Evolutionary conservation across 2,888 invertebrate species (phyloP).

Genomic region (Conus canariensis): DNA sequence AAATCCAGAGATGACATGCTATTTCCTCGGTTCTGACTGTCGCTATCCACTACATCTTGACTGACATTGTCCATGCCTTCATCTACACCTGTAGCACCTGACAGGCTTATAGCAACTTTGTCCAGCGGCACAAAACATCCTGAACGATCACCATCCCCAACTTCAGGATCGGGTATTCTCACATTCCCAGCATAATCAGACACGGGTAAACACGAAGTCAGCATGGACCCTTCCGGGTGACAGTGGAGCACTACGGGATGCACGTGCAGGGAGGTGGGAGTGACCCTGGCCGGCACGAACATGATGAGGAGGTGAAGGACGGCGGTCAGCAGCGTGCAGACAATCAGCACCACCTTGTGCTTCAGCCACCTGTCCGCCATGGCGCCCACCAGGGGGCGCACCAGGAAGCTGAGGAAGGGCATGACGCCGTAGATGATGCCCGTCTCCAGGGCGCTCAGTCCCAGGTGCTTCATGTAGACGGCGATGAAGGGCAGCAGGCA

Average conservation of each 20-base stretch:
- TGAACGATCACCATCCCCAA: neutral
- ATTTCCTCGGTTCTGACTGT: too few relatives aligned
- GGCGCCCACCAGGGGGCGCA: slow-evolving; percentile 88
- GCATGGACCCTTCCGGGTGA: slow-evolving; percentile 62
- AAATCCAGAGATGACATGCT: neutral
- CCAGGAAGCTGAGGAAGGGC: slow-evolving; percentile 88
- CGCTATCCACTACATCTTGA: neutral
- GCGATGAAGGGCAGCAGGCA: slow-evolving; percentile 90
- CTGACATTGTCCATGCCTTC: neutral
- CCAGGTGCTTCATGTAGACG: slow-evolving; percentile 87
- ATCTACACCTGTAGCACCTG: neutral
- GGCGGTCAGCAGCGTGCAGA: slow-evolving; percentile 87
- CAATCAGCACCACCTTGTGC: slow-evolving; percentile 90
- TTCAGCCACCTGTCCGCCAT: slow-evolving; percentile 88
- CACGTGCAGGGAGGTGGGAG: slow-evolving; percentile 37
- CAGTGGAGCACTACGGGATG: slow-evolving; percentile 60
- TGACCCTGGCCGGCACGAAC: slow-evolving; percentile 69
- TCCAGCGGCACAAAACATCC: neutral
- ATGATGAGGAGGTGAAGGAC: slow-evolving; percentile 88
- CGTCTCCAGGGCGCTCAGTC: slow-evolving; percentile 87
- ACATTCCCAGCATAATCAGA: too few relatives aligned
- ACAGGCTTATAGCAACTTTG: neutral
- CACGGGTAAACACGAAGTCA: slow-evolving; percentile 49
- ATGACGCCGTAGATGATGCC: slow-evolving; percentile 89
- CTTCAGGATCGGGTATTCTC: too few relatives aligned